Evolutionary conservation across 2,113 vertebrate species (phyloP).

Genomic region (Nannobrachium achirus): DNA sequence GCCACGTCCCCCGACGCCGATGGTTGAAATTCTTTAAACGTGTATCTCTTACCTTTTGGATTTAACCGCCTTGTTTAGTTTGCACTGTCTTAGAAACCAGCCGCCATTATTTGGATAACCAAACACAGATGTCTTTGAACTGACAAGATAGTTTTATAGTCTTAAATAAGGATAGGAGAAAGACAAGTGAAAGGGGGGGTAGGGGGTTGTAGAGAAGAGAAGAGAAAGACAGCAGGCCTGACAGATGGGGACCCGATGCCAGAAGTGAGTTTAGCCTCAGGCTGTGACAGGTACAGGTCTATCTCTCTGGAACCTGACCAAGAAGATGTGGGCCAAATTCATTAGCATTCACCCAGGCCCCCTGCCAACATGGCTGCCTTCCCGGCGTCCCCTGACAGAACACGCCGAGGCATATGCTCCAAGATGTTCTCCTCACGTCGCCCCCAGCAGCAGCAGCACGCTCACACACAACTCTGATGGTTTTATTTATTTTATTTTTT

Average conservation of each 20-base stretch:
- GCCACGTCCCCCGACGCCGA: too few species aligned
- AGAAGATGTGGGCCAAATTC: constrained; percentile 27
- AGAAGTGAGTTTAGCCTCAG: constrained; percentile 23
- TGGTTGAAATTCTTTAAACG: too few species aligned
- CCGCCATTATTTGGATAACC: too few species aligned
- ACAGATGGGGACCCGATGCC: constrained; percentile 23
- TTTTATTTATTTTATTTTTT: neutral
- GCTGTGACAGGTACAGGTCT: constrained; percentile 19
- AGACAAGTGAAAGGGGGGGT: constrained; percentile 30
- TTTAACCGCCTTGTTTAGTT: too few species aligned
- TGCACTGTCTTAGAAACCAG: too few species aligned
- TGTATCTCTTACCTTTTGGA: too few species aligned
- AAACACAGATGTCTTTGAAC: neutral
- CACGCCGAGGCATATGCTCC: constrained; percentile 19
- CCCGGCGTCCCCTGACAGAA: constrained; percentile 24
- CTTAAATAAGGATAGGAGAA: constrained; percentile 4
- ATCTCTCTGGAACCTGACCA: constrained; percentile 35
- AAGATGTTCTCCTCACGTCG: neutral
- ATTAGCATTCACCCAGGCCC: constrained; percentile 31
- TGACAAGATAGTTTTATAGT: neutral
- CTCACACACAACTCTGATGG: constrained; percentile 1
- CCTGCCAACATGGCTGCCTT: constrained; percentile 32
- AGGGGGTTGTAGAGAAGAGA: neutral
- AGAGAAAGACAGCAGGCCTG: constrained; percentile 22
- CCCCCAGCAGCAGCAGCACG: neutral